A percentile compares a stretch with the other conserved stretches of the same genome.
Conservation (phyloP, 2,797 vertebrate species). For the Ctenopoma kingsleyae region DNA sequence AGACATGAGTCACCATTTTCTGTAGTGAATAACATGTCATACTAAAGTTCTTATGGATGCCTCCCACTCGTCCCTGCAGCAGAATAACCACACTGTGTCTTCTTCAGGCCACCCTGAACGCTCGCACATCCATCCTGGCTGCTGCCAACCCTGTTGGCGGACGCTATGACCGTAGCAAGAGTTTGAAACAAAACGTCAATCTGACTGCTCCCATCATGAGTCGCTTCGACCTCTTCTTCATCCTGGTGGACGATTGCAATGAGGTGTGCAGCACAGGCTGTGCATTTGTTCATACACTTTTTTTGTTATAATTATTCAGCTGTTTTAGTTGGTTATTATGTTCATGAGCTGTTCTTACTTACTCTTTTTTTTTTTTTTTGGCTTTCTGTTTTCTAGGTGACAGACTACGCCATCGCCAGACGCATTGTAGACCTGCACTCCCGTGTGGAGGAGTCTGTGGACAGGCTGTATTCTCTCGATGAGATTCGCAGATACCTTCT, state of each 20-base stretch:
- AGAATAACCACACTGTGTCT: background rate
- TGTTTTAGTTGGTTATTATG: too few species aligned
- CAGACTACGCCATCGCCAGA: constrained; percentile 97
- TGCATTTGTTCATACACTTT: too few species aligned
- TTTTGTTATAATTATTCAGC: background rate
- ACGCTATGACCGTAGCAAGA: constrained; percentile 96
- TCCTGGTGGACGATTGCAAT: constrained; percentile 98
- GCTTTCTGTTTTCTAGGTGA: constrained; percentile 85
- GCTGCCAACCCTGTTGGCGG: constrained; percentile 96
- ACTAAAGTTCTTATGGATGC: too few species aligned
- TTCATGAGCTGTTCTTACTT: background rate
- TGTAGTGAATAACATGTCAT: too few species aligned
- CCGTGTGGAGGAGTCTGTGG: constrained; percentile 92
- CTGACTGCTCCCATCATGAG: constrained; percentile 98
- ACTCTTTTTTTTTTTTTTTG: background rate
- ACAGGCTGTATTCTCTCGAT: constrained; percentile 94
- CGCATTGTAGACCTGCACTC: constrained; percentile 98
- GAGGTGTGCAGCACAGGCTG: constrained; percentile 82
- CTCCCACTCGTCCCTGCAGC: background rate
- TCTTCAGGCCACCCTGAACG: constrained; percentile 94
- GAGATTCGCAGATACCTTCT: constrained; percentile 97
- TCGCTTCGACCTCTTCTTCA: constrained; percentile 98
- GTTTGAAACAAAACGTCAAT: constrained; percentile 97
- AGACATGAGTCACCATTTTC: too few species aligned
- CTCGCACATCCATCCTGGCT: constrained; percentile 97